phyloP scores from a whole-genome alignment of 2,113 vertebrate species.

The Lasiurus borealis region DNA sequence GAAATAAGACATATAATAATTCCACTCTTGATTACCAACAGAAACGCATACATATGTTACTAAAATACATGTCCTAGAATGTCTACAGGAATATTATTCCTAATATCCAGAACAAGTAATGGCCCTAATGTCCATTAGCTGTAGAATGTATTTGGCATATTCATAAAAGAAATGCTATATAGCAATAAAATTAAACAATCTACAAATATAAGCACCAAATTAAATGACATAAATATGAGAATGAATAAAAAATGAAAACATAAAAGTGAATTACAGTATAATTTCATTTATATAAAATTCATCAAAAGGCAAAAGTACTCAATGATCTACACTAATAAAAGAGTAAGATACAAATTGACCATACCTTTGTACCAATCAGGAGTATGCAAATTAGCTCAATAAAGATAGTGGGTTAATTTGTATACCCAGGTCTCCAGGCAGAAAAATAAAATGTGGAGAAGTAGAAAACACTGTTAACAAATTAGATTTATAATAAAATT shows the following conservation, averaged over 20 bases:
- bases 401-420: too few species aligned
- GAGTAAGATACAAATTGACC: too few species aligned
- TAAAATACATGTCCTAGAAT: neutral
- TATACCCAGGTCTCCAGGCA: neutral
- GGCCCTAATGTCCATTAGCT: neutral
- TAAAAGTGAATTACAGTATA: neutral
- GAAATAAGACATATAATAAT: neutral
- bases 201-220: neutral
- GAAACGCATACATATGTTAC: neutral
- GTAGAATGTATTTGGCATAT: neutral
- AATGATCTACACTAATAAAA: neutral
- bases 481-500: neutral
- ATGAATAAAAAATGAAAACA: neutral
- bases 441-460: neutral
- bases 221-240: neutral
- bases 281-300: neutral
- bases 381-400: too few species aligned
- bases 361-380: too few species aligned
- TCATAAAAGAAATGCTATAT: neutral
- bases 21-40: neutral
- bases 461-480: neutral
- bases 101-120: neutral
- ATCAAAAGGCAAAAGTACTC: neutral
- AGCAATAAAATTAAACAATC: neutral
- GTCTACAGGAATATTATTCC: neutral